Percentiles rank a stretch among this genome's conserved stretches.
These are phyloP conservation scores for Hexactinellida sp. DNA, from an alignment of 37 sponge, comb jelly and placozoan genomes.

Conservation along the genomic window DNA sequence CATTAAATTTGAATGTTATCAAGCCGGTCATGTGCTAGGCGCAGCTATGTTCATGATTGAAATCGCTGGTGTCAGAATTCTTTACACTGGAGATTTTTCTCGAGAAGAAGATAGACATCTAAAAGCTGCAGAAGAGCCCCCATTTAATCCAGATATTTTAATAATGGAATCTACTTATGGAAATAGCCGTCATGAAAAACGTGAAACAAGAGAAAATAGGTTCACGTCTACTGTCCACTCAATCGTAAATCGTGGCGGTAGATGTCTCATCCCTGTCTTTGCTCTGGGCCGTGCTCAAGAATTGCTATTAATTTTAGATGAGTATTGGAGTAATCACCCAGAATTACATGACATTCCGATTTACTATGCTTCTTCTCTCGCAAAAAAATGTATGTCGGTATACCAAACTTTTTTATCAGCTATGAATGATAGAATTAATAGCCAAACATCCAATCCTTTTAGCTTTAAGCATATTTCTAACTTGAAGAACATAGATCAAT, in stretches of 20 bases:
- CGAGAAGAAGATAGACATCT: constrained; percentile 89
- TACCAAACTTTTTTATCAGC: constrained; percentile 96
- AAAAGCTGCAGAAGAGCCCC: constrained; percentile 92
- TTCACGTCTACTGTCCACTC: constrained; percentile 88
- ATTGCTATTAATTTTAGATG: constrained; percentile 83
- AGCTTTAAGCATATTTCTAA: constrained; percentile 92
- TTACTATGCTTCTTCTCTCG: constrained; percentile 94
- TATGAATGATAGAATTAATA: constrained; percentile 84
- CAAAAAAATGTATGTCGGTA: constrained; percentile 99
- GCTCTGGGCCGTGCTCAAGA: constrained; percentile 98
- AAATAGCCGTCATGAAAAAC: constrained; percentile 73
- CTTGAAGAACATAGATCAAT: constrained; percentile 84
- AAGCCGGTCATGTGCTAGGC: constrained; percentile 95
- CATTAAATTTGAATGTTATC: constrained; percentile 84
- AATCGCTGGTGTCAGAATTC: constrained; percentile 94
- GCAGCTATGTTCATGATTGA: constrained; percentile 99
- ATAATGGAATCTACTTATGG: constrained; percentile 88
- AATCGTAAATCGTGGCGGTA: constrained; percentile 86
- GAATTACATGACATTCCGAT: constrained; percentile 96
- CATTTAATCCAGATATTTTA: constrained; percentile 61
- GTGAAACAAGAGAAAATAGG: constrained; percentile 73
- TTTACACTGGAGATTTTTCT: constrained; percentile 95
- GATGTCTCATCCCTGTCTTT: constrained; percentile 96
- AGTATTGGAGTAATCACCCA: constrained; percentile 93
- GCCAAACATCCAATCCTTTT: constrained; percentile 91